Base-by-base conservation (phyloP, 1,140 invertebrate genomes). In the Tribolium madens region DNA sequence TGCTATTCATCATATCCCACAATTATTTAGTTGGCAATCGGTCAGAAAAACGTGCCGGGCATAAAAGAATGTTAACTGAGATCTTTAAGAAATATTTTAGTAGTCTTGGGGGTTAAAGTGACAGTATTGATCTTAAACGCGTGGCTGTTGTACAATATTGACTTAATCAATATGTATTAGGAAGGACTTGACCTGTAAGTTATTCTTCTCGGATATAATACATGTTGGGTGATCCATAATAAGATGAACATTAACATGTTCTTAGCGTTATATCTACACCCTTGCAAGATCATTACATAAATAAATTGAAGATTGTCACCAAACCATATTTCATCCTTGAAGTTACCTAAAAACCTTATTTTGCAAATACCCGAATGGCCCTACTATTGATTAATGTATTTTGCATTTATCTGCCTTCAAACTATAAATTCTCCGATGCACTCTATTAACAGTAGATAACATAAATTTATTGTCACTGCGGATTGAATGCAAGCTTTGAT, bases 21-120 rank as follows among this genome's bases (percentile, higher is more conserved):
- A 64, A 64, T 64, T 64, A 64, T 64, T 64, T 64, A 64, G 21
- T 64, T 64, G 57, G 57, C 57, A 64, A 64, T 64, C 21, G 57
- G 57, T 64, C 57, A 64, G 26, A 18, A 64, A 14, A 64, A 64
- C 57, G 57, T 64, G 57, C 57, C n/a, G 17, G 26, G 57, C 57
- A 64, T 64, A 12, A 31, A 64, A 57, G 13, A 60, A 60, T 21
- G 53, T 60, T 13, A 26, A 13, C 53, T 17, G 9, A 31, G 10
- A 36, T 64, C 57, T 64, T 64, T 64, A 31, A 14, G 26, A 64
- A 64, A 33, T 64, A 31, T 33, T 33, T 64, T 57, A 57, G 36
- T 21, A 57, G 52, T 33, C 26, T 64, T 33, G 14, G 15, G 7
- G 2, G 18, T 5, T 15, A 64, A 64, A 64, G 26, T 64, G 57